A percentile compares a stretch with the other conserved stretches of the same genome.
Conservation (phyloP, 2,113 vertebrate species). For the Rattus rattus region DNA sequence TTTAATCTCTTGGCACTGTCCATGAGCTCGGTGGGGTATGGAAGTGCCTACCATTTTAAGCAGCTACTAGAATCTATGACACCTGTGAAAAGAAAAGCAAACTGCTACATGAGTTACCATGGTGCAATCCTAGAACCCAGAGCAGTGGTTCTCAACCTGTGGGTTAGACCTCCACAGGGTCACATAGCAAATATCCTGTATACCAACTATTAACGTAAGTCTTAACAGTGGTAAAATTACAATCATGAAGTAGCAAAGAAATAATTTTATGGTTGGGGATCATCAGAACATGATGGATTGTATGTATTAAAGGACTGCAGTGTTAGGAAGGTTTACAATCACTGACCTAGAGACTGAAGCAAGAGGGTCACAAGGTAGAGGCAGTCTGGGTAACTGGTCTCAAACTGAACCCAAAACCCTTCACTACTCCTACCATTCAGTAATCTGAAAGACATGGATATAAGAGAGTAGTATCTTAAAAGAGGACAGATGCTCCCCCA, state of each 20-base stretch:
- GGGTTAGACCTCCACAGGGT: not conserved
- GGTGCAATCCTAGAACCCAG: not conserved
- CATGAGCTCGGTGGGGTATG: accelerated
- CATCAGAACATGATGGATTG: not conserved
- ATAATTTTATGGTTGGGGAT: not conserved
- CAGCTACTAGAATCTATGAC: accelerated
- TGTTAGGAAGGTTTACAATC: not conserved
- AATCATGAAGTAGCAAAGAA: not conserved
- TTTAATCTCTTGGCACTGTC: accelerated
- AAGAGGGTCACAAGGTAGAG: not conserved
- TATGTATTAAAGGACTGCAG: not conserved
- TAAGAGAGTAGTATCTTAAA: accelerated
- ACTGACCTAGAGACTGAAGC: not conserved
- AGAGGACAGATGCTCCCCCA: accelerated
- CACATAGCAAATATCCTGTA: not conserved
- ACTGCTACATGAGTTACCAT: not conserved
- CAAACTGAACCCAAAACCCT: not conserved
- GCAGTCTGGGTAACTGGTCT: not conserved
- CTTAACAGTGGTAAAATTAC: not conserved
- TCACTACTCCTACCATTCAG: not conserved
- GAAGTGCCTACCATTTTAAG: accelerated
- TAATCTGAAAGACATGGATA: too few species aligned
- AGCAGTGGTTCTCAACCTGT: not conserved
- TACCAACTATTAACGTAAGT: not conserved
- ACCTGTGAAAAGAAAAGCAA: not conserved